These are phyloP conservation scores for Crypturellus undulatus DNA, from an alignment of 2,113 vertebrate species.

Conservation along the genomic window DNA sequence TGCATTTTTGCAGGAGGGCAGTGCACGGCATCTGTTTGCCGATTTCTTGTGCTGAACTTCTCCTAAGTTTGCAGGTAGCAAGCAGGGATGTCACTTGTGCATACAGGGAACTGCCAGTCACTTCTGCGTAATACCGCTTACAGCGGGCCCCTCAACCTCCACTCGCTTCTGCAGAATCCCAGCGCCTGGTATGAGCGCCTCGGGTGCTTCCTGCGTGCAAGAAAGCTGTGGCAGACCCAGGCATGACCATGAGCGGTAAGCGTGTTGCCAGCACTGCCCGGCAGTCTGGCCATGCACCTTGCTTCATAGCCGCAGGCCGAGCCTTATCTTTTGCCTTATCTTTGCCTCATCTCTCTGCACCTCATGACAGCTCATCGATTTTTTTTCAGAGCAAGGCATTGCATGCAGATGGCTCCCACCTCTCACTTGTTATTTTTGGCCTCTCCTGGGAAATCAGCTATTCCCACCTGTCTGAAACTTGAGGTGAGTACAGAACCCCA, in stretches of 20 bases:
- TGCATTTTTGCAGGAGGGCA: neutral
- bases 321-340: neutral
- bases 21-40: neutral
- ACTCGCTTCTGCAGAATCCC: neutral
- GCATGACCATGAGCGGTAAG: neutral
- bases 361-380: neutral
- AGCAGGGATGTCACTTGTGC: neutral
- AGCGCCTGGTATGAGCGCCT: neutral
- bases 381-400: neutral
- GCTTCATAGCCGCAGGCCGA: neutral
- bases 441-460: neutral
- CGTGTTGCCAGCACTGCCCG: neutral
- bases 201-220: neutral
- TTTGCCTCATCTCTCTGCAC: neutral
- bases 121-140: neutral
- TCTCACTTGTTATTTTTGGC: neutral
- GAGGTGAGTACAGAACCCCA: neutral
- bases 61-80: neutral
- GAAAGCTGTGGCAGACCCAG: neutral
- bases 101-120: neutral
- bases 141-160: neutral
- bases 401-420: neutral
- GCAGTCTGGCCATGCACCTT: fast-evolving
- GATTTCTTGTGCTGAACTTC: neutral
- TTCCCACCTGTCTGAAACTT: neutral